phyloP scores from a whole-genome alignment of 2,797 vertebrate genomes.

The Labeo calbasu region DNA sequence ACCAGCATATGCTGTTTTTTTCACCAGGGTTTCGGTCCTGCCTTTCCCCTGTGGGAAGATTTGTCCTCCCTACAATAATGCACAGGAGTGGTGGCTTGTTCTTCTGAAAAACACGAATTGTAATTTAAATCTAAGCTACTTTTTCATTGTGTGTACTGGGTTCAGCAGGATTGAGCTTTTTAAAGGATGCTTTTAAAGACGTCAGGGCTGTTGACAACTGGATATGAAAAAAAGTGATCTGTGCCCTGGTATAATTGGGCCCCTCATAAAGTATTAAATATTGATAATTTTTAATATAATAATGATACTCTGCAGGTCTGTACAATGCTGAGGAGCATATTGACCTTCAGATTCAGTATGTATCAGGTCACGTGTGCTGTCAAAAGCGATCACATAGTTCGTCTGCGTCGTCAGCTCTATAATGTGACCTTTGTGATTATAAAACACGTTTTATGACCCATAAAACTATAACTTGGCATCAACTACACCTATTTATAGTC shows the following conservation, averaged over 20 bases:
- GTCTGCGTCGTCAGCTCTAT: neutral
- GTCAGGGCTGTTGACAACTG: neutral
- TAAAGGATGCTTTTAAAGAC: neutral
- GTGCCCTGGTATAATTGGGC: neutral
- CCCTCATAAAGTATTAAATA: neutral
- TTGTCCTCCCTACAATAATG: neutral
- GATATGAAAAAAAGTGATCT: neutral
- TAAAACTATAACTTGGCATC: neutral
- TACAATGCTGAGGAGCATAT: neutral
- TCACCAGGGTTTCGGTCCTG: neutral
- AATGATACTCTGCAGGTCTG: neutral
- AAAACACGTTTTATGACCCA: neutral
- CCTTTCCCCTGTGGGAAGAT: neutral
- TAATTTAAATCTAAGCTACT: neutral
- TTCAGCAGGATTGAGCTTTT: neutral
- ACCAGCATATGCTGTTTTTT: too few relatives aligned
- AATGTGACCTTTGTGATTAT: slow-evolving; percentile 8
- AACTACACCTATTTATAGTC: neutral
- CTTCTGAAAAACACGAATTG: neutral
- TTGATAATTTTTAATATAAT: neutral
- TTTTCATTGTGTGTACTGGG: neutral
- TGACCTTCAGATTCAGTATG: neutral
- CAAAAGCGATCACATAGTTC: neutral
- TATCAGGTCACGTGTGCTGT: neutral
- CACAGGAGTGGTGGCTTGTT: slow-evolving; percentile 3